A percentile compares a stretch with the other conserved stretches of the same genome.
phyloP scores from a whole-genome alignment of 2,113 vertebrate genomes.

The Ailurus styani region DNA sequence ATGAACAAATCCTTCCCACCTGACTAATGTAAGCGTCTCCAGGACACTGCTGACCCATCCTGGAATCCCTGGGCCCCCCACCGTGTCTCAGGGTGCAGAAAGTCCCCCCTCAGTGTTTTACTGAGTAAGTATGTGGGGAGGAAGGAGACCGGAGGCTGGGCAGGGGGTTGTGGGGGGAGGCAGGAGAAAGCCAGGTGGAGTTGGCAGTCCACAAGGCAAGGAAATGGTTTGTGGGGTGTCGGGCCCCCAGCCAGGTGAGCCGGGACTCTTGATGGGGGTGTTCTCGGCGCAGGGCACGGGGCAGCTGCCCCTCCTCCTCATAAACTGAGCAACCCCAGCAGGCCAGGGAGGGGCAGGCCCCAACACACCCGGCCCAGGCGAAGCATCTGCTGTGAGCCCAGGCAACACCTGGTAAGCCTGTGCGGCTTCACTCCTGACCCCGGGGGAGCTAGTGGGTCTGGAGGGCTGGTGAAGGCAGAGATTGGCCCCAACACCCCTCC shows the following conservation, averaged over 20 bases:
- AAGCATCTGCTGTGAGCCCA: background rate
- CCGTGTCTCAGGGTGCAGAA: background rate
- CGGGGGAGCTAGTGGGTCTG: background rate
- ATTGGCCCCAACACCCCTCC: background rate
- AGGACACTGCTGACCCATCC: background rate
- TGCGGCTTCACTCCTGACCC: background rate
- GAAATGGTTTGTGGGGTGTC: no score
- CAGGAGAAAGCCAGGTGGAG: background rate
- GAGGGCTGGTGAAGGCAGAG: background rate
- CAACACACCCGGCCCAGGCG: background rate
- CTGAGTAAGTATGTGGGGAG: background rate
- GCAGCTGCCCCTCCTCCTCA: background rate
- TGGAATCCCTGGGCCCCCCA: background rate
- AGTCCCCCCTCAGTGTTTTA: background rate
- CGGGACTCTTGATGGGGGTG: background rate
- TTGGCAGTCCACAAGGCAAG: background rate
- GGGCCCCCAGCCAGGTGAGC: background rate
- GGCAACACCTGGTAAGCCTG: background rate
- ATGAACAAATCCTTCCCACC: background rate
- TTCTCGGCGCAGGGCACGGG: background rate
- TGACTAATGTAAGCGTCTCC: background rate
- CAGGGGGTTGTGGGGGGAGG: background rate
- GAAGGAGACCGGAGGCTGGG: background rate
- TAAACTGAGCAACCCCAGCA: background rate
- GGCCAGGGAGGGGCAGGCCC: background rate